Base-by-base conservation (phyloP, 2,113 vertebrate species). In the Copsychus sechellarum region DNA sequence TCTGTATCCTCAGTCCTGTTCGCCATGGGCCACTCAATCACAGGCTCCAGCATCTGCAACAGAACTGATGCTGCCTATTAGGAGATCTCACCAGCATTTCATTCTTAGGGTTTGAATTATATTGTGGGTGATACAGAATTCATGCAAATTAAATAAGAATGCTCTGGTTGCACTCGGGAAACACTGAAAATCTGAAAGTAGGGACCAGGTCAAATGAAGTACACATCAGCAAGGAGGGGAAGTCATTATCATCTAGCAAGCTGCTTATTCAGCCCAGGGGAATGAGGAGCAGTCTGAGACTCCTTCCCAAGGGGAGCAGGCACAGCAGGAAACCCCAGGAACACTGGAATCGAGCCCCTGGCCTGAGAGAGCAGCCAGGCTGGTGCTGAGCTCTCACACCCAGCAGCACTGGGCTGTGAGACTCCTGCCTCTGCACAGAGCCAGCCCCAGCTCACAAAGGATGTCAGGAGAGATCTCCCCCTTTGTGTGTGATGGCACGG, bases 141-240 rank as follows among this genome's bases (percentile, higher is more conserved):
- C 81, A 96, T 78, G 85, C 60, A 93, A 86, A 93, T 87, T 65
- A 87, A 92, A 93, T 90, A 86, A 91, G 88, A 95, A 36, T 15
- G 64, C 64, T 92, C 84, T 60, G 67, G 93, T 57, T 31, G 53
- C 79, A 81, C 73, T 90, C 50, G 45, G 84, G 82, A 93, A 96
- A 94, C 31, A 20, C 31, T 19, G 28, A n/a, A 94, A 89, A 92
- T 86, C 88, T 86, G 85, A 22, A 90, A 93, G 69, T 8, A 86
- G 60, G 72, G 78, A 73, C n/a, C 73, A 73, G 96, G 73, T 88
- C 83, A 86, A 81, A 95, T 10, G 69, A 94, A 92, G 88, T 29
- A 83, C 0, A 0, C 14, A 86, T 53, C 90, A 95, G 76, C 79
- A 66, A 81, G n/a, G 76, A 85, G 71, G 81, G 50, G 48, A 92